These are phyloP conservation scores for Hylia prasina DNA, from an alignment of 2,113 vertebrate genomes.

Conservation along the genomic window DNA sequence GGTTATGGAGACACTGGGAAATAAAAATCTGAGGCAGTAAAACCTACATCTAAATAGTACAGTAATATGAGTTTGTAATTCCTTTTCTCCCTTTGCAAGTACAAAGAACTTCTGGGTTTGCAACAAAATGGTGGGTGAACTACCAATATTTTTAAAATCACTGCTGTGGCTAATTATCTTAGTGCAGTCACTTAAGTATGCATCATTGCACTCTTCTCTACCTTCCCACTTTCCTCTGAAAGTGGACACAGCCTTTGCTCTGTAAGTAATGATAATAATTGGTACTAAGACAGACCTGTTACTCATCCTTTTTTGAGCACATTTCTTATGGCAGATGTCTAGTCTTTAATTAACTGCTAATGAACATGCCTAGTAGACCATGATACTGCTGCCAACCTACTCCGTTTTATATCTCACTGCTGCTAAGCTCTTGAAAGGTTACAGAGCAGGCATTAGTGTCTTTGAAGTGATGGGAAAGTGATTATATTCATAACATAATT, in stretches of 20 bases:
- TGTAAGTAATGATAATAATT: conserved; percentile 67
- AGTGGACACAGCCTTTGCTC: conserved; percentile 59
- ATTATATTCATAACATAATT: conserved; percentile 58
- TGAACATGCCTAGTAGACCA: conserved; percentile 69
- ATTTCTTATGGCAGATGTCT: conserved; percentile 75
- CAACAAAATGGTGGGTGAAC: neutral
- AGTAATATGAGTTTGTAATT: neutral
- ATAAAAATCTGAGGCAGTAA: neutral
- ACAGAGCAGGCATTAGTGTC: conserved; percentile 66
- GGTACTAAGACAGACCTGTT: conserved; percentile 65
- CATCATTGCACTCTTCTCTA: conserved; percentile 25
- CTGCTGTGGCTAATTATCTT: conserved; percentile 59
- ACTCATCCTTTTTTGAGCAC: conserved; percentile 61
- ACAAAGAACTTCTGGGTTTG: neutral
- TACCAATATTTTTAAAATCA: conserved; percentile 19
- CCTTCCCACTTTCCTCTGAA: neutral
- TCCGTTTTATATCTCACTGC: conserved; percentile 53
- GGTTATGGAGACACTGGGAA: neutral
- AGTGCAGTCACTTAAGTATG: conserved; percentile 25
- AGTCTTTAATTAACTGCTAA: conserved; percentile 77
- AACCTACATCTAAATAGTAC: neutral
- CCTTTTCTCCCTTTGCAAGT: neutral
- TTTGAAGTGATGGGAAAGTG: conserved; percentile 64
- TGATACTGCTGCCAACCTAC: conserved; percentile 47
- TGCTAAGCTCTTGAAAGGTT: conserved; percentile 66